These are phyloP conservation scores for Chlorops oryzae DNA, from an alignment of 1,140 invertebrate species.

Conservation along the genomic window DNA sequence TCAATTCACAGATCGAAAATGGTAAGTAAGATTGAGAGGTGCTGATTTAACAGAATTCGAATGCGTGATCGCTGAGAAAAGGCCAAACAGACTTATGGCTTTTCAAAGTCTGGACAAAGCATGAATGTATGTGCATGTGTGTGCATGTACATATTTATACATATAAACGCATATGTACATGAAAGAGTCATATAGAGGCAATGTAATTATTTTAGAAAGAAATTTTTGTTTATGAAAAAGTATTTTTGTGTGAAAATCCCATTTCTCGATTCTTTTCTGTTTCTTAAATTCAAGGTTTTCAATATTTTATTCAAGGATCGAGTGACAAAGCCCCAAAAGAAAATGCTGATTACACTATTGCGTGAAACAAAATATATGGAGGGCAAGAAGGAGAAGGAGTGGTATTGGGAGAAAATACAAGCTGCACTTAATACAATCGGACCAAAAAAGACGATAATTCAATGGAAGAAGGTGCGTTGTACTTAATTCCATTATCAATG, in stretches of 20 bases:
- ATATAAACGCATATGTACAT: conserved; percentile 8
- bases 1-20: no score
- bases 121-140: conserved; percentile 18
- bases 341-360: conserved; percentile 44
- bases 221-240: no score
- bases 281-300: conserved; percentile 19
- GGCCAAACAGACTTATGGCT: no score
- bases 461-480: conserved; percentile 44
- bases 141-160: conserved; percentile 13
- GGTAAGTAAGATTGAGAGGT: no score
- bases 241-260: conserved; percentile 16
- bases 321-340: conserved; percentile 45
- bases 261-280: conserved; percentile 13
- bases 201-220: no score
- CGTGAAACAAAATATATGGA: conserved; percentile 45
- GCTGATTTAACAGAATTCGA: no score
- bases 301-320: conserved; percentile 37
- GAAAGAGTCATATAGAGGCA: neutral
- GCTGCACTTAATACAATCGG: conserved; percentile 42
- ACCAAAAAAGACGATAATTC: conserved; percentile 45
- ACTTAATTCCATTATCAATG: no score
- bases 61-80: no score
- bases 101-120: no score
- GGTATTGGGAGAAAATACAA: conserved; percentile 46
- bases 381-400: conserved; percentile 45